These are phyloP conservation scores for Melolontha melolontha DNA, from an alignment of 2,888 invertebrate species.

Conservation along the genomic window DNA sequence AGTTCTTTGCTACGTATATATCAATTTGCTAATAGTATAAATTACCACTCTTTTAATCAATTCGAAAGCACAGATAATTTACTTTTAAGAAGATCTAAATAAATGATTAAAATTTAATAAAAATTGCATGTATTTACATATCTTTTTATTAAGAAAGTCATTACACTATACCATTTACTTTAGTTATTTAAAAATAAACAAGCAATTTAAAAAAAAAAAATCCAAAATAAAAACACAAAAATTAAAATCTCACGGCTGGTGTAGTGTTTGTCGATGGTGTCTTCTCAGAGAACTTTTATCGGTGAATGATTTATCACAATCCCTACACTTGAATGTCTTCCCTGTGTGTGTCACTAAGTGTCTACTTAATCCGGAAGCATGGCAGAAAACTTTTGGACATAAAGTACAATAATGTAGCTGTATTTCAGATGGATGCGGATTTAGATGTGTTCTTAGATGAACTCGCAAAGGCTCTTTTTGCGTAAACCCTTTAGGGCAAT, in stretches of 20 bases:
- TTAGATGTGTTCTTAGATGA: constrained; percentile 73
- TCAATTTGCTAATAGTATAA: too few relatives aligned
- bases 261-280: constrained; percentile 67
- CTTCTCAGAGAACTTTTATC: constrained; percentile 80
- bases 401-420: constrained; percentile 76
- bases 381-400: constrained; percentile 73
- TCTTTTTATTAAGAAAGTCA: too few relatives aligned
- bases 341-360: constrained; percentile 76
- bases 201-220: not conserved
- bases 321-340: constrained; percentile 72
- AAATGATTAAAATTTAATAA: too few relatives aligned
- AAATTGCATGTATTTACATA: too few relatives aligned
- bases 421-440: constrained; percentile 69
- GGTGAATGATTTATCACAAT: constrained; percentile 76
- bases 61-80: too few relatives aligned
- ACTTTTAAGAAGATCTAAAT: too few relatives aligned
- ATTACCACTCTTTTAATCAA: too few relatives aligned
- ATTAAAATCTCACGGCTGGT: constrained; percentile 54
- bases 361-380: constrained; percentile 75
- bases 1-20: too few relatives aligned
- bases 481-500: constrained; percentile 78
- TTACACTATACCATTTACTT: too few relatives aligned
- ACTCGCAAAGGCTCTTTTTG: constrained; percentile 76
- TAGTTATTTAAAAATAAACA: not conserved
- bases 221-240: constrained; percentile 22